Base-by-base conservation (phyloP, 2,888 invertebrate genomes). In the Drosophila sordidula region DNA sequence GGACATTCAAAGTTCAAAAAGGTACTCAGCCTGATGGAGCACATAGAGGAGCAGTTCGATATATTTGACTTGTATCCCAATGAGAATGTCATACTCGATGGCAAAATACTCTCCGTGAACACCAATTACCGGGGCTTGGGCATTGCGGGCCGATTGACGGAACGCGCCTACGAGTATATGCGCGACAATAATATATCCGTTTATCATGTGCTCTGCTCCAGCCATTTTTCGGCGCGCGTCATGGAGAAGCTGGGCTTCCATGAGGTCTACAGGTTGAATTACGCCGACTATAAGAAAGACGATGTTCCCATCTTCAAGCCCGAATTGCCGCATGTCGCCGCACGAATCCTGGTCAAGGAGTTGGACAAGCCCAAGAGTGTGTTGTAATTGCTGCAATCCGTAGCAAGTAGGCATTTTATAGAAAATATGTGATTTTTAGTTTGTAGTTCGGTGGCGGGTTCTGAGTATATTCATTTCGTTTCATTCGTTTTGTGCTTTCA, bases 221-320 rank as follows among this genome's bases (percentile, higher is more conserved):
- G 96, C 84, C 94, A 94, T 65, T 97, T 94, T 91, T 96, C 96
- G 1, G 96, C 96, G 0, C 94, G 94, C 89, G 95, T 96, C 0
- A 95, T 96, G 52, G 94, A 95, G 70, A 94, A 94, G 78, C 92
- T 95, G 25, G 96, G 96, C 42, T 96, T 96, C 91, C 94, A 95
- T 38, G 94, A 94, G 87, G 93, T 95, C 52, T 96, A 95, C 90
- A 92, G 93, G 39, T 92, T 95, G 14, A 93, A 93, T 4, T 97
- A 96, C 89, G 92, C 92, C 0, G 95, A 96, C 52, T 95, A 96
- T 81, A 89, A 90, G 59, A 93, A 94, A 55, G 93, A 95, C 52
- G 95, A 94, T 12, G 93, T 94, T 47, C 93, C 94, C 0, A 93
- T 96, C 3, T 94, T 95, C 59, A 93, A 93, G 16, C 96, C 97